These are phyloP conservation scores for Macrosiphum euphorbiae DNA, from an alignment of 2,888 invertebrate genomes.

Conservation along the genomic window DNA sequence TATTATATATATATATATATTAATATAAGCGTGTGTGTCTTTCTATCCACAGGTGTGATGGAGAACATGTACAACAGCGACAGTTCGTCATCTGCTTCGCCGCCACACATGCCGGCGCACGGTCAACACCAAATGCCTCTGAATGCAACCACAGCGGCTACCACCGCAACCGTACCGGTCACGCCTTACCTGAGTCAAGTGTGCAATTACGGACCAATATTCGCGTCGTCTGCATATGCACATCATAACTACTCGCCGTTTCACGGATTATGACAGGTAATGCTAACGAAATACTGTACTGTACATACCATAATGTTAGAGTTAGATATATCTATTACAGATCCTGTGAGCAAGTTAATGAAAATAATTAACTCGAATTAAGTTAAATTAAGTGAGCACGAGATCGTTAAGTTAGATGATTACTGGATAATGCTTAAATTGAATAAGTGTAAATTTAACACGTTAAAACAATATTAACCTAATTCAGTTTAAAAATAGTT, in stretches of 20 bases:
- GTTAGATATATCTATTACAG: too few relatives aligned
- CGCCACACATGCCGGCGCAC: constrained; percentile 70
- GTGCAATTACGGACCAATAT: constrained; percentile 79
- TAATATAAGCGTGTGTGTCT: not conserved
- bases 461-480: too few relatives aligned
- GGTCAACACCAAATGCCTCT: constrained; percentile 68
- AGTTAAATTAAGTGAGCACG: too few relatives aligned
- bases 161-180: constrained; percentile 71
- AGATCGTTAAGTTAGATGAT: too few relatives aligned
- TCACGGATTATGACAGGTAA: constrained; percentile 66
- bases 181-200: constrained; percentile 78
- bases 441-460: too few relatives aligned
- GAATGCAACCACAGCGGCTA: constrained; percentile 62
- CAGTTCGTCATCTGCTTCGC: constrained; percentile 67
- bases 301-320: not conserved
- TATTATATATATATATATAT: not conserved
- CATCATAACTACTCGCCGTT: constrained; percentile 66
- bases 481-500: too few relatives aligned
- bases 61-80: constrained; percentile 65
- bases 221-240: constrained; percentile 73
- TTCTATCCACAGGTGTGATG: constrained; percentile 26
- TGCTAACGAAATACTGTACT: not conserved
- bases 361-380: too few relatives aligned
- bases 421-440: too few relatives aligned
- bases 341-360: too few relatives aligned